Conservation (phyloP, 2,797 vertebrate genomes). For the Ctenopoma multispine region DNA sequence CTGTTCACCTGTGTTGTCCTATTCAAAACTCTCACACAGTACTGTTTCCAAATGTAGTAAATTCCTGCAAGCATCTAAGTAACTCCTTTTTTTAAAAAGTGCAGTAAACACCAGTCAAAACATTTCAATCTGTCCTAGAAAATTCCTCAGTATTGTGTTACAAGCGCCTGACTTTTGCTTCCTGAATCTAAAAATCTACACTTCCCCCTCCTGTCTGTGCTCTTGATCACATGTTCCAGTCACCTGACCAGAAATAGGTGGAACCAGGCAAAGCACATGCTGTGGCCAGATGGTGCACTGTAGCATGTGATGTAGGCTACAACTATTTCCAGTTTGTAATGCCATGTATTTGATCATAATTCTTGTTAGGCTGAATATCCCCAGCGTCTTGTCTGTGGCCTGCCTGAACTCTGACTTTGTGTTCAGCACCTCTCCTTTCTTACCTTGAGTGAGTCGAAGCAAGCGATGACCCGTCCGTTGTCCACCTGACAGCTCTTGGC, state of each 20-base stretch:
- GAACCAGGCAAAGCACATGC: slow-evolving; percentile 71
- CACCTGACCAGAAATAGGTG: slow-evolving; percentile 78
- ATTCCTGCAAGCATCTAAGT: slow-evolving; percentile 10
- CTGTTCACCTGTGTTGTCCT: slow-evolving; percentile 31
- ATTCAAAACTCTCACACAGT: slow-evolving; percentile 10
- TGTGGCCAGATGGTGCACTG: slow-evolving; percentile 64
- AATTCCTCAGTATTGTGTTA: slow-evolving; percentile 44
- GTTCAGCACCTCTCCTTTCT: slow-evolving; percentile 66
- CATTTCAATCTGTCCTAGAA: slow-evolving; percentile 24
- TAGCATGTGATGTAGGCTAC: slow-evolving; percentile 36
- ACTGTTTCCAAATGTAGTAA: slow-evolving; percentile 22
- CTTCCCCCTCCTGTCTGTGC: not conserved
- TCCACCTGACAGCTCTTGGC: slow-evolving; percentile 98
- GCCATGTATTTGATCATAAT: slow-evolving; percentile 32
- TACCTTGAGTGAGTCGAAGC: slow-evolving; percentile 99
- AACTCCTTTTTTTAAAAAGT: slow-evolving; percentile 28
- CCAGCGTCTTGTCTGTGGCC: slow-evolving; percentile 18
- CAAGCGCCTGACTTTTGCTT: slow-evolving; percentile 55
- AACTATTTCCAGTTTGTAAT: slow-evolving; percentile 43
- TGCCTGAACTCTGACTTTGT: slow-evolving; percentile 23
- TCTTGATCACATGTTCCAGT: slow-evolving; percentile 65
- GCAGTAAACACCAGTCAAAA: slow-evolving; percentile 45
- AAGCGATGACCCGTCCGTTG: slow-evolving; percentile 98
- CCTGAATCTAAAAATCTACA: slow-evolving; percentile 44
- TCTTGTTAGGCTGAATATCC: slow-evolving; percentile 23